Evolutionary conservation across 2,797 vertebrate species (phyloP).

Genomic region (Poecile montanus): DNA sequence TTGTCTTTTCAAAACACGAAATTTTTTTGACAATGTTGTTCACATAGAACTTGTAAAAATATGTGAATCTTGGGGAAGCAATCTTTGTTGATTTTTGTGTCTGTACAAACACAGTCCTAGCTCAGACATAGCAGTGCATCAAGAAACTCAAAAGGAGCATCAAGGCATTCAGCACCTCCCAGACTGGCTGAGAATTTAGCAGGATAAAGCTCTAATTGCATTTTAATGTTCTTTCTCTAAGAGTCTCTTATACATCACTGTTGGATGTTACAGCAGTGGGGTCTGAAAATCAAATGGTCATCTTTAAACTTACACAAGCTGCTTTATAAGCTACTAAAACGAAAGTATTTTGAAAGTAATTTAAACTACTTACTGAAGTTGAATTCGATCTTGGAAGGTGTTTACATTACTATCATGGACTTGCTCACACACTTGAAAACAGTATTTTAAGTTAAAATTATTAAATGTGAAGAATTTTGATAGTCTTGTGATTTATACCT

Average conservation of each 20-base stretch:
- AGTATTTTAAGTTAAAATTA: background rate
- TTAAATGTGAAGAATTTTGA: conserved; percentile 8
- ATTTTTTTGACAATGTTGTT: background rate
- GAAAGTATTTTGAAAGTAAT: conserved; percentile 15
- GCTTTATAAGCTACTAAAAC: conserved; percentile 27
- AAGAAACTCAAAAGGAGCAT: background rate
- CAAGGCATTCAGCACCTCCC: background rate
- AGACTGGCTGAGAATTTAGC: background rate
- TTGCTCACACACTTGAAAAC: background rate
- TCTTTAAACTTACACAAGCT: background rate
- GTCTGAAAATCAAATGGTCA: background rate
- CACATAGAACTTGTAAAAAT: background rate
- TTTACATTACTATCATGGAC: background rate
- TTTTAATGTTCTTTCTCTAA: conserved; percentile 39
- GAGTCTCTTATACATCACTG: background rate
- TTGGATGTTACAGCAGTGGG: background rate
- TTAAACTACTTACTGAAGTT: conserved; percentile 17
- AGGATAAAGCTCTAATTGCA: background rate
- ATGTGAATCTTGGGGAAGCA: background rate
- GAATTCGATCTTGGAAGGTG: background rate
- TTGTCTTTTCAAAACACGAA: background rate
- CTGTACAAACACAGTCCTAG: background rate
- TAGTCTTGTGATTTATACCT: background rate
- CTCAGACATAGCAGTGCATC: background rate
- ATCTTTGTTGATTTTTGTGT: background rate